Conservation (phyloP, 1,140 invertebrate species). For the Heterodera schachtii region DNA sequence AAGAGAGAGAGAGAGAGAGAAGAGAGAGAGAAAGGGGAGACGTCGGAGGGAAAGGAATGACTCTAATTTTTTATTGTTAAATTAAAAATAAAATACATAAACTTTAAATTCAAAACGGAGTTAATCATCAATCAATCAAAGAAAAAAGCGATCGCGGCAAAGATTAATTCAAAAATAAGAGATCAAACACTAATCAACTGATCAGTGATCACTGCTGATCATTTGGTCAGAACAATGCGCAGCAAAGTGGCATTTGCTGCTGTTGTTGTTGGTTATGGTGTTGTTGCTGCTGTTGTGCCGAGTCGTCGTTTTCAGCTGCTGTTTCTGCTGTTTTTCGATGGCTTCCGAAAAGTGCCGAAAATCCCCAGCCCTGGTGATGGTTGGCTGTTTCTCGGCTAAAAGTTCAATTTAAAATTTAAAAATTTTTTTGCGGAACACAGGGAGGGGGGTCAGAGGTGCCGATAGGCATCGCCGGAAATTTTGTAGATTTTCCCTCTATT, state of each 20-base stretch:
- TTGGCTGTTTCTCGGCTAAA: background rate
- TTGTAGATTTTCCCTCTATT: too few relatives aligned
- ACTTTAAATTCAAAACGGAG: background rate
- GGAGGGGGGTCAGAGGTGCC: too few relatives aligned
- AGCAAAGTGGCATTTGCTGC: background rate
- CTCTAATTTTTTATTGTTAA: background rate
- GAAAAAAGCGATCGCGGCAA: background rate
- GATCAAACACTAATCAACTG: too few relatives aligned
- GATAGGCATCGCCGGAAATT: too few relatives aligned
- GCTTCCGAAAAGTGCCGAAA: background rate
- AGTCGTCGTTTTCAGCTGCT: background rate
- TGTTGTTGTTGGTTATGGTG: background rate
- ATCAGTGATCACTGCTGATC: background rate
- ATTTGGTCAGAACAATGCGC: background rate
- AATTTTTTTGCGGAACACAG: background rate
- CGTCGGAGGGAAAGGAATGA: too few relatives aligned
- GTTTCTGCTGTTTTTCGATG: background rate
- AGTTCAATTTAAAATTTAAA: too few relatives aligned
- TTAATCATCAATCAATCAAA: slow-evolving; percentile 12
- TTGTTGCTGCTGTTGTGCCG: background rate
- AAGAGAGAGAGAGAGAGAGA: too few relatives aligned
- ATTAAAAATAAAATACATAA: slow-evolving; percentile 9
- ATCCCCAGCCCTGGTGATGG: background rate
- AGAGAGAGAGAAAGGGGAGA: background rate
- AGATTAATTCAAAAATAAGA: too few relatives aligned